Base-by-base conservation (phyloP, 2,113 vertebrate genomes). In the Melanostigma gelatinosum region DNA sequence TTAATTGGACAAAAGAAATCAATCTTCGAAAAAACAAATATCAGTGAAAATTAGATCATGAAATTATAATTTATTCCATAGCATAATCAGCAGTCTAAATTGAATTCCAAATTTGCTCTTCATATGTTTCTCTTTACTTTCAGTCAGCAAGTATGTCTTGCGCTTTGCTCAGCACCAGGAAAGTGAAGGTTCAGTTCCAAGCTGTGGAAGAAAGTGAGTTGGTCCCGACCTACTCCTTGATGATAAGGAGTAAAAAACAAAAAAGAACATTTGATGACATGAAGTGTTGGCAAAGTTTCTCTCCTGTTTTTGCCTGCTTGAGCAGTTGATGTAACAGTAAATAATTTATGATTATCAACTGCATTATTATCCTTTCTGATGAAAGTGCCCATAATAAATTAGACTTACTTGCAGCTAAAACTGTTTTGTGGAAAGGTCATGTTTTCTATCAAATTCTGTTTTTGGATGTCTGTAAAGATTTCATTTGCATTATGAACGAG, bases 341-440 rank as follows among this genome's bases (percentile, higher is more conserved):
- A 71, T 6, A 44, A 69, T 83, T 9, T 27, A 63, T 20, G 29
- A 16, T n/a, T n/a, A 52, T 69, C 40, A 48, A 72, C 61, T 52
- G 13, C 58, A 60, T 52, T 78, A 27, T 54, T 34, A 44, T 42
- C 18, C 24, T 46, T 58, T 61, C 18, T 72, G 32, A 78, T 71
- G 73, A 77, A 62, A 48, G 3, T 3, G 0, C 34, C 69, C 50
- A 24, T n/a, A n/a, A 55, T n/a, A 55, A 55, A 42, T 83, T 85
- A 68, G 61, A 65, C 75, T 32, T 62, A 55, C 74, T 66, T 34
- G 29, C 61, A 67, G 66, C 66, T 72, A 2, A 70, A 81, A 78
- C 42, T 50, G 52, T 78, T 62, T 32, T 42, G 22, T 42, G 20
- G 29, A 84, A 79, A 79, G 55, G 75, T 63, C 75, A 68, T 55